Evolutionary conservation across 2,888 invertebrate genomes (phyloP).

Genomic region (Eilema caniola): DNA sequence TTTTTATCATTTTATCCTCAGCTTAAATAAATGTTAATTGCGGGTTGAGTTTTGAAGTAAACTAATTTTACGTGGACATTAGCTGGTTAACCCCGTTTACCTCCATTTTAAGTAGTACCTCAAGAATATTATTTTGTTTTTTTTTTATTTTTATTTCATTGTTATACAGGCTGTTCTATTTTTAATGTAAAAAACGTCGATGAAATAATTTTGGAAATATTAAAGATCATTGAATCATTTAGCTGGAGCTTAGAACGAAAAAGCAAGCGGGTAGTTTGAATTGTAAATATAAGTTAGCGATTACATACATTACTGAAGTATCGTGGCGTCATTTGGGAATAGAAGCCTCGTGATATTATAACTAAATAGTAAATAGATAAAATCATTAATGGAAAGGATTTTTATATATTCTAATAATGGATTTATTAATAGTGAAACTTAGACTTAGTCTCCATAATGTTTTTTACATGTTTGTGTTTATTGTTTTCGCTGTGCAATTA

Average conservation of each 20-base stretch:
- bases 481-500: conserved; percentile 86
- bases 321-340: conserved; percentile 81
- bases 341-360: conserved; percentile 86
- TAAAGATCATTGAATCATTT: conserved; percentile 58
- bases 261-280: conserved; percentile 84
- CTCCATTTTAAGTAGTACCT: conserved; percentile 80
- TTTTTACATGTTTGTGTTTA: conserved; percentile 78
- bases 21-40: conserved; percentile 51
- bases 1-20: conserved; percentile 65
- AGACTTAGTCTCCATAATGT: conserved; percentile 78
- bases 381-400: conserved; percentile 86
- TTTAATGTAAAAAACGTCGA: conserved; percentile 48
- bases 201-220: conserved; percentile 61
- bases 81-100: conserved; percentile 68
- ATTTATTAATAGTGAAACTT: conserved; percentile 85
- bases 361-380: conserved; percentile 85
- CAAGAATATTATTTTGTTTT: conserved; percentile 83
- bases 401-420: conserved; percentile 87
- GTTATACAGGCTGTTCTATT: conserved; percentile 71
- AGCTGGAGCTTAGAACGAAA: conserved; percentile 77
- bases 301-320: conserved; percentile 72
- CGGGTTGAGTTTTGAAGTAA: conserved; percentile 56
- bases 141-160: conserved; percentile 81
- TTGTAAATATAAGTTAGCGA: conserved; percentile 83
- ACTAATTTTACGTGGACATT: conserved; percentile 47